Percentiles rank a stretch among this genome's conserved stretches.
Evolutionary conservation across 2,888 invertebrate species (phyloP).

Genomic region (Meta bourneti): DNA sequence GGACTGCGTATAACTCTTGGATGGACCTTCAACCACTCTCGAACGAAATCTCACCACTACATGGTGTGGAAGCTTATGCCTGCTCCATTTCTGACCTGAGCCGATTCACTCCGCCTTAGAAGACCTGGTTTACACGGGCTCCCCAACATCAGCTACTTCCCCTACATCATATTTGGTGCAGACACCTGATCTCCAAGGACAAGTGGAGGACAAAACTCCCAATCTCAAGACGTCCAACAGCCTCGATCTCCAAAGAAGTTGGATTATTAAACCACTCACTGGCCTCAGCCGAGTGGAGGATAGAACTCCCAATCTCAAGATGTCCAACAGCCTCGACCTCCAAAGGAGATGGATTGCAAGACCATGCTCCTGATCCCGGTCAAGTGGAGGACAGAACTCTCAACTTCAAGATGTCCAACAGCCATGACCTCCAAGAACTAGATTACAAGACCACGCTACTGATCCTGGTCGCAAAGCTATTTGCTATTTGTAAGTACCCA

Average conservation of each 20-base stretch:
- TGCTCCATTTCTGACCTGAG: conserved; percentile 99
- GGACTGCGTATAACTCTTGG: conserved; percentile 88
- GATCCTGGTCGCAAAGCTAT: too few relatives aligned
- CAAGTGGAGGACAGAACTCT: conserved; percentile 80
- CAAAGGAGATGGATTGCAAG: too few relatives aligned
- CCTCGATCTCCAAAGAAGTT: too few relatives aligned
- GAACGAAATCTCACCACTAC: conserved; percentile 99
- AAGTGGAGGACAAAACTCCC: conserved; percentile 80
- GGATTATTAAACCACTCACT: conserved; percentile 98
- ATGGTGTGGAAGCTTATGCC: conserved; percentile 83
- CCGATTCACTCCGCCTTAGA: conserved; percentile 97
- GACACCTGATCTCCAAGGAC: conserved; percentile 91
- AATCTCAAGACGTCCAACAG: too few relatives aligned
- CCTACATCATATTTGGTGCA: conserved; percentile 95
- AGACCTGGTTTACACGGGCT: conserved; percentile 91
- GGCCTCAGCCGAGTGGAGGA: conserved; percentile 84
- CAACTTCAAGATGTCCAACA: too few relatives aligned
- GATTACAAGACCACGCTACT: too few relatives aligned
- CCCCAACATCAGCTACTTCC: conserved; percentile 95
- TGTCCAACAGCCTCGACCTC: too few relatives aligned
- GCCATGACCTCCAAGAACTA: too few relatives aligned
- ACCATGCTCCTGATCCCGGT: conserved; percentile 93
- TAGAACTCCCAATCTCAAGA: too few relatives aligned
- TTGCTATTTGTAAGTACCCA: too few relatives aligned
- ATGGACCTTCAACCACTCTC: conserved; percentile 95